Percentiles rank a stretch among this genome's conserved stretches.
Conservation (phyloP, 2,113 vertebrate genomes). For the Heterocephalus glaber region DNA sequence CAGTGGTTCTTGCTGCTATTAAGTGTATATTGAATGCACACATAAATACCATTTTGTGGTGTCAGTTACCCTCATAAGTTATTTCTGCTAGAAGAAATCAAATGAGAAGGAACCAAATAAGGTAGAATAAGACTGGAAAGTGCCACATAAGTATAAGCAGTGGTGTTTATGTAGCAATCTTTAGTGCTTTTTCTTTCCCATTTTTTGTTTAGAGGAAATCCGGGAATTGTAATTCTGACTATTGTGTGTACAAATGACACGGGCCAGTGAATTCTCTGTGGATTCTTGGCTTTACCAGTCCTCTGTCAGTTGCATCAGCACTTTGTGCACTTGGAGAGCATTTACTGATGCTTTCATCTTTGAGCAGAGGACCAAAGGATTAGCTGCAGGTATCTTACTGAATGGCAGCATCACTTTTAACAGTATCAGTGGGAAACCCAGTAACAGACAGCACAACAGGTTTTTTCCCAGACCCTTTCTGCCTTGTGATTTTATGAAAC, state of each 20-base stretch:
- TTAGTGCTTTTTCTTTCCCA: not conserved
- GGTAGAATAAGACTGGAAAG: not conserved
- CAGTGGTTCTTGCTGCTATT: not conserved
- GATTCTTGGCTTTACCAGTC: not conserved
- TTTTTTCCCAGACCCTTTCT: not conserved
- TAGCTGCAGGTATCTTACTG: not conserved
- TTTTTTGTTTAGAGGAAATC: not conserved
- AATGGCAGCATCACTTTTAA: not conserved
- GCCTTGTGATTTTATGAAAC: slow-evolving; percentile 18
- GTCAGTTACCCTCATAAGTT: not conserved
- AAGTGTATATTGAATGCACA: not conserved
- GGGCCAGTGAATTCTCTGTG: not conserved
- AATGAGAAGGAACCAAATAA: not conserved
- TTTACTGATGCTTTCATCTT: not conserved
- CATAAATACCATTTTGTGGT: not conserved
- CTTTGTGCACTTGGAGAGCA: not conserved
- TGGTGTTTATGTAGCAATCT: not conserved
- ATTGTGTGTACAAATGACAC: not conserved
- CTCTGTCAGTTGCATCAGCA: not conserved
- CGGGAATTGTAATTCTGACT: not conserved
- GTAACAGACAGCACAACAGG: not conserved
- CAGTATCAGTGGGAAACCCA: not conserved
- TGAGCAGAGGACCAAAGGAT: not conserved
- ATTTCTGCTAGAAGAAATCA: not conserved
- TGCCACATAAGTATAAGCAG: not conserved